These are phyloP conservation scores for Pantherophis guttatus DNA, from an alignment of 2,113 vertebrate species.

Conservation along the genomic window DNA sequence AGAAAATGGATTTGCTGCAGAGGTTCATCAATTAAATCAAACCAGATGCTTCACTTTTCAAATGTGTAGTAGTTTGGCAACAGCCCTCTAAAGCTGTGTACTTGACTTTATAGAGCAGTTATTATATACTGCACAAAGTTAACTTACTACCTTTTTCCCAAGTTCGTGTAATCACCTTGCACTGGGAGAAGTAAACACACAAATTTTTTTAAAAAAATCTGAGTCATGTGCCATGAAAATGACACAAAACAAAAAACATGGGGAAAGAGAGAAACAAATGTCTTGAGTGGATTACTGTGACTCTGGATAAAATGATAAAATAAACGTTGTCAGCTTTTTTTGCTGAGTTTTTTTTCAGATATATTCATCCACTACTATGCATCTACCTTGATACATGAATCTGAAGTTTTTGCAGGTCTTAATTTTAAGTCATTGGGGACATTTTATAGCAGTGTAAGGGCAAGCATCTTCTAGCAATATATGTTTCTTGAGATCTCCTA, in stretches of 20 bases:
- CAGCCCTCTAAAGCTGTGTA: conserved; percentile 45
- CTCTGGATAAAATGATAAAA: not conserved
- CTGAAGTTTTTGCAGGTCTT: not conserved
- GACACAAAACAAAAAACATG: not conserved
- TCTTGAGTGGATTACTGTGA: not conserved
- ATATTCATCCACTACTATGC: not conserved
- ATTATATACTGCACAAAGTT: conserved; percentile 29
- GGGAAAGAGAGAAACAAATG: not conserved
- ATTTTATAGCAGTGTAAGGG: rapidly evolving
- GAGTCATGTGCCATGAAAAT: conserved; percentile 1
- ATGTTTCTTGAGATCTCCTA: not conserved
- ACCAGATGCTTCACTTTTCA: conserved; percentile 44
- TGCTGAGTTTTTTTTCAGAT: no score
- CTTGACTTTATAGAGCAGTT: conserved; percentile 57
- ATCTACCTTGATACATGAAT: not conserved
- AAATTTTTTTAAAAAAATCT: conserved; percentile 3
- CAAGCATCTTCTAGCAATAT: not conserved
- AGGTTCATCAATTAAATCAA: conserved; percentile 58
- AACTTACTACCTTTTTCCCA: conserved; percentile 36
- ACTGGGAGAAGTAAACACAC: not conserved
- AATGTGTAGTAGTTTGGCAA: conserved; percentile 31
- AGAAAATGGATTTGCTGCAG: conserved; percentile 27
- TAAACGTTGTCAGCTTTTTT: not conserved
- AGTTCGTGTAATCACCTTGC: conserved; percentile 19
- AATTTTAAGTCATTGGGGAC: not conserved